Base-by-base conservation (phyloP, 2,888 invertebrate species). In the Cantharis lateralis region DNA sequence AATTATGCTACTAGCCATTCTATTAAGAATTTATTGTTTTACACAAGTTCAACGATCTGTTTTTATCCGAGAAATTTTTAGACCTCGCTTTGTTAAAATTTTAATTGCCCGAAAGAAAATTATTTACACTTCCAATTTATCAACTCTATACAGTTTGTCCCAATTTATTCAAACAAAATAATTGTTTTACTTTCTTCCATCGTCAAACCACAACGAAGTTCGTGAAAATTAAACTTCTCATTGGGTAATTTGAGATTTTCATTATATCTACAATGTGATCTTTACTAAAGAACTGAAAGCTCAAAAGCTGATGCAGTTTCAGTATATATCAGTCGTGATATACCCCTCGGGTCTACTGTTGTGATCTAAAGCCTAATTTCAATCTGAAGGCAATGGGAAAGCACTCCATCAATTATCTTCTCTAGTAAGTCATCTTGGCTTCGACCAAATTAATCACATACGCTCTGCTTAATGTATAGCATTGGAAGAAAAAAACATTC, bases 1-100 rank as follows among this genome's bases (percentile, higher is more conserved):
- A 66, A 66, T 66, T 66, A 66, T 66, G 24, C 64, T 24, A 20
- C 64, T 24, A 20, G 24, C 20, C 64, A 20, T 66, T 66, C 64
- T 66, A 66, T 20, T 66, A 66, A 20, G 64, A 66, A 66, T 66
- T 66, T 66, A 66, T 66, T 48, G 24, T 66, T 66, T 20, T 66
- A 66, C 11, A 16, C 18, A 63, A 18, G 63, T 63, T 24, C 48
- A 48, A 48, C 48, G 48, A 48, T 48, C 48, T 48, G 48, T 48
- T 48, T 48, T 48, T 48, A 48, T 48, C n/a, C 48, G 13, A 48
- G 48, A 48, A 48, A 48, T 48, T 48, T 48, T 48, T n/a, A n/a
- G 48, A 48, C 48, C 7, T n/a, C n/a, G 48, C 48, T 48, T 48
- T 48, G n/a, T 48, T 48, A 48, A 48, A n/a, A 48, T 48, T 48